phyloP scores from a whole-genome alignment of 2,888 invertebrate genomes.

The Pelosia muscerda region DNA sequence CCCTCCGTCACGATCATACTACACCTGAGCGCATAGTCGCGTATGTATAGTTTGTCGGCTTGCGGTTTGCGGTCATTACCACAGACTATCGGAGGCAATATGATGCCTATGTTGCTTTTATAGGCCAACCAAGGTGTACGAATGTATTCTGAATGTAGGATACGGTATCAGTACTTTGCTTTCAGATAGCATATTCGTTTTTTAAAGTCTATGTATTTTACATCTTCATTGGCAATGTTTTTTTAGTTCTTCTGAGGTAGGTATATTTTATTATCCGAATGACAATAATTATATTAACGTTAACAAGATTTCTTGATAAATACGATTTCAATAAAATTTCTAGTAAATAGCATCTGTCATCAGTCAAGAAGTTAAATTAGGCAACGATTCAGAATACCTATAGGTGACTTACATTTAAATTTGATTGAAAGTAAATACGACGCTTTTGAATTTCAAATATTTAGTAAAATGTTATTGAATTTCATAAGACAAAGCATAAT shows the following conservation, averaged over 20 bases:
- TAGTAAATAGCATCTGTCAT: constrained; percentile 36
- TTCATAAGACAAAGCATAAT: constrained; percentile 63
- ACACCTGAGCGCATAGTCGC: constrained; percentile 23
- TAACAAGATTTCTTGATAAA: not conserved
- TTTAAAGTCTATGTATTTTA: too few relatives aligned
- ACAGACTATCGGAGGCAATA: constrained; percentile 73
- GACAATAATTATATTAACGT: not conserved
- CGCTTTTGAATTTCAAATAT: constrained; percentile 63
- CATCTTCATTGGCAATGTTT: too few relatives aligned
- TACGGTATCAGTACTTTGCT: too few relatives aligned
- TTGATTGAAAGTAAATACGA: constrained; percentile 68
- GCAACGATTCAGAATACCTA: constrained; percentile 19
- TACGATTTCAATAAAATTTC: constrained; percentile 15
- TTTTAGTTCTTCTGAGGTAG: too few relatives aligned
- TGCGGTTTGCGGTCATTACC: constrained; percentile 74
- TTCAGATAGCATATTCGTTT: too few relatives aligned
- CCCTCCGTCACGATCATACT: constrained; percentile 26
- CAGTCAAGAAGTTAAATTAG: constrained; percentile 29
- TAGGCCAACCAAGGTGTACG: constrained; percentile 61
- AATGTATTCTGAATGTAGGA: constrained; percentile 41
- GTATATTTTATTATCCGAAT: too few relatives aligned
- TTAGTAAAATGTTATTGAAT: constrained; percentile 69
- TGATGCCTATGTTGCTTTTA: constrained; percentile 65
- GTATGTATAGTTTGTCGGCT: constrained; percentile 60
- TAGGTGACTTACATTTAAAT: constrained; percentile 51